Base-by-base conservation (phyloP, 37 sponge, comb jelly and placozoan genomes). In the Oopsacas minuta region DNA sequence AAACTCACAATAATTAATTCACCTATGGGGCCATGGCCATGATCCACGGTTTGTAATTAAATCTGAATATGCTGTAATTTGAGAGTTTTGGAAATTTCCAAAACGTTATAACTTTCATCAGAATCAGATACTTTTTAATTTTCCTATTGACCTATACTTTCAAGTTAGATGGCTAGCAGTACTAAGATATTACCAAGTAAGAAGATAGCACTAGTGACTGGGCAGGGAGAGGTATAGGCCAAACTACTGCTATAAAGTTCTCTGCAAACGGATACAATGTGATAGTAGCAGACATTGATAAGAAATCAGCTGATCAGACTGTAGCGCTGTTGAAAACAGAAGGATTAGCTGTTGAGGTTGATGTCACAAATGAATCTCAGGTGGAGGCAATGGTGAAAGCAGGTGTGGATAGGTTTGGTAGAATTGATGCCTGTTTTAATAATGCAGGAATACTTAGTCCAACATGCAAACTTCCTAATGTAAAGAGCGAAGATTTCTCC, bases 221-320 rank as follows among this genome's bases (percentile, higher is more conserved):
- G 75, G 28, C 32, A 34, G 30, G 75, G 5, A 61, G 30, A 25
- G 75, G 75, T 25, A 61, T 61, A 10, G 75, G 75, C 7, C 7
- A 34, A 25, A n/a, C 75, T 3, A 61, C 75, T 3, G 20, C 75
- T 61, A 12, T 61, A 7, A 10, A 25, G 75, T 61, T 61, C 75
- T 61, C 75, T 34, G 28, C 20, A 61, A 25, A 10, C 75, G 75
- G 75, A n/a, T 61, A 61, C 75, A 61, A 61, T n/a, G 75, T 61
- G 75, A 61, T 61, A 61, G 75, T 61, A n/a, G 75, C 75, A 61
- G 75, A 61, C 75, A 61, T 61, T 25, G 30, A 61, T n/a, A 61
- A 61, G 75, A 34, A 25, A 12, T 61, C 75, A 25, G 75, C 75
- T 61, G 75, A 61, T 5, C 3, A 20, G 28, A 61, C 75, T 61